phyloP scores from a whole-genome alignment of 2,113 vertebrate genomes.

The Solenodon paradoxus region DNA sequence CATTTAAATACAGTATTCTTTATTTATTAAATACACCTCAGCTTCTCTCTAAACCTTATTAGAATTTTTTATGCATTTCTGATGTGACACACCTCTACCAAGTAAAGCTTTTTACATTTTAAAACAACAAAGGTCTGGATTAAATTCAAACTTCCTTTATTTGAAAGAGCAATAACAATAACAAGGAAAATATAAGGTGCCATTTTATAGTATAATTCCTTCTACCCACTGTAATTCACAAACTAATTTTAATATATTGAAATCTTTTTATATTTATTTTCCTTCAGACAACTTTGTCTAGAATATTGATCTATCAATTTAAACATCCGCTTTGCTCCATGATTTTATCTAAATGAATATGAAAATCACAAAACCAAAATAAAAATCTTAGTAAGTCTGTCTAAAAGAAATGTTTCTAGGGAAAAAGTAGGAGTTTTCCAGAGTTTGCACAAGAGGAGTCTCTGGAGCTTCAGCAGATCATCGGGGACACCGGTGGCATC shows the following conservation, averaged over 20 bases:
- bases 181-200: neutral
- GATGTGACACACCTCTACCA: neutral
- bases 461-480: no score
- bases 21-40: neutral
- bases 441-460: no score
- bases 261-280: neutral
- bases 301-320: neutral
- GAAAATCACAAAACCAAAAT: neutral
- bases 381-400: neutral
- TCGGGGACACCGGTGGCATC: no score
- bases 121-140: neutral
- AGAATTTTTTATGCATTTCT: neutral
- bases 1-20: slow-evolving; percentile 4
- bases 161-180: neutral
- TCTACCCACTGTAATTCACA: neutral
- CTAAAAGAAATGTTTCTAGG: slow-evolving; percentile 12
- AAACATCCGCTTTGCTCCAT: slow-evolving; percentile 15
- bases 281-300: neutral
- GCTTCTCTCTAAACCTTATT: slow-evolving; percentile 20
- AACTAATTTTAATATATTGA: neutral
- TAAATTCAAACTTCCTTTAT: slow-evolving; percentile 23
- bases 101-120: neutral
- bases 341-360: slow-evolving; percentile 24
- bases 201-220: neutral
- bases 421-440: no score